phyloP scores from a whole-genome alignment of 2,888 invertebrate species.

The Cyclophora albipunctata region DNA sequence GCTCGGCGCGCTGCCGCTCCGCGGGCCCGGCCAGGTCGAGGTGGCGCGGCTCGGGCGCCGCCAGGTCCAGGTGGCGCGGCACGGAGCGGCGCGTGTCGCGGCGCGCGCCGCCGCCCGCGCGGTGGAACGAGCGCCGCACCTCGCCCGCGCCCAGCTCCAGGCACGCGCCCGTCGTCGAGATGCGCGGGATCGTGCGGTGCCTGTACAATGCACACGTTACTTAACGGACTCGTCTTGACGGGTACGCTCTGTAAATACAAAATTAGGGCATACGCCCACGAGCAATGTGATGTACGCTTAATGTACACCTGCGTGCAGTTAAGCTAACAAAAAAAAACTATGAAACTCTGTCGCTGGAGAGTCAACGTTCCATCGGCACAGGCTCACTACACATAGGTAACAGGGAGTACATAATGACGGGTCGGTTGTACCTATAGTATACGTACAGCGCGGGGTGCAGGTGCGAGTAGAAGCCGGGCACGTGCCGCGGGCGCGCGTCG shows the following conservation, averaged over 20 bases:
- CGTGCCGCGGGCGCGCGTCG: conserved; percentile 61
- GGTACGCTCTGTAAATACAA: too few species aligned
- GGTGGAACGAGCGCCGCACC: conserved; percentile 67
- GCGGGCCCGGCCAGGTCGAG: conserved; percentile 69
- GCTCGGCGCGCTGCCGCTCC: conserved; percentile 15
- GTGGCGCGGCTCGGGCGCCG: conserved; percentile 49
- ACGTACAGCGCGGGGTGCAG: conserved; percentile 49
- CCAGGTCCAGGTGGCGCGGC: conserved; percentile 73
- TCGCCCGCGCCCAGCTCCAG: conserved; percentile 38
- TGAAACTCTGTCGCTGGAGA: too few species aligned
- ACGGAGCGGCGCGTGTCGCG: conserved; percentile 58
- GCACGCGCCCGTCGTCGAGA: conserved; percentile 50
- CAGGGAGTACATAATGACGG: background rate
- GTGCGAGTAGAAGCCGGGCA: conserved; percentile 59
- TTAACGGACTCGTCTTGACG: background rate
- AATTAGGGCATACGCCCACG: too few species aligned
- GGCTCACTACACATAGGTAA: too few species aligned
- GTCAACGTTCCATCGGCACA: too few species aligned
- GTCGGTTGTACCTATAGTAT: background rate
- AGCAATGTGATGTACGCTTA: too few species aligned
- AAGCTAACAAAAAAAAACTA: too few species aligned
- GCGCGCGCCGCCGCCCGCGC: conserved; percentile 40
- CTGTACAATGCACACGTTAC: conserved; percentile 23
- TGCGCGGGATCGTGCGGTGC: conserved; percentile 67
- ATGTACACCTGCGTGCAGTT: too few species aligned